Conservation (phyloP, 2,888 invertebrate genomes). For the Argyra leucocephala region DNA sequence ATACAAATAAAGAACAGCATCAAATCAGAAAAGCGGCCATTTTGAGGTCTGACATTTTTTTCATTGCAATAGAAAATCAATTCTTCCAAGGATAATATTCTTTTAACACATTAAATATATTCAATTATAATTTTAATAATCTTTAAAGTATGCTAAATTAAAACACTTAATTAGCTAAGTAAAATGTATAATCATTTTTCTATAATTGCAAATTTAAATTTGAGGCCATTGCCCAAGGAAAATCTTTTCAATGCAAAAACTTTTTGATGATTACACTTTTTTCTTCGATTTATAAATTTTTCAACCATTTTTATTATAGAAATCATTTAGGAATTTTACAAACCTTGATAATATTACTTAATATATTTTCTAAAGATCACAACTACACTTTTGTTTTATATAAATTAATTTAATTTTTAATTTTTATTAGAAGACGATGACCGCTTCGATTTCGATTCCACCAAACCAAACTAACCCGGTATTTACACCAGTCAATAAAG, state of each 20-base stretch:
- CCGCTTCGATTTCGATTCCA: slow-evolving; percentile 6
- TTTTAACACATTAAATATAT: background rate
- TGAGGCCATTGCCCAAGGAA: background rate
- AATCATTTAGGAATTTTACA: background rate
- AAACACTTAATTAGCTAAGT: too few species aligned
- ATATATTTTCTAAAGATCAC: background rate
- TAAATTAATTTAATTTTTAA: background rate
- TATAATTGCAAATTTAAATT: background rate
- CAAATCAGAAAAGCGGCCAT: slow-evolving; percentile 18
- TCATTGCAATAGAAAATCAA: slow-evolving; percentile 7
- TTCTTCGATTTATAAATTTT: background rate
- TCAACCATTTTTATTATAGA: too few species aligned
- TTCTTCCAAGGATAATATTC: background rate
- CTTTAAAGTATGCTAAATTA: too few species aligned
- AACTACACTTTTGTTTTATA: background rate
- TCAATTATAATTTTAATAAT: background rate
- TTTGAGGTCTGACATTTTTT: slow-evolving; percentile 15
- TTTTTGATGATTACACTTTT: background rate
- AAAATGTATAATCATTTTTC: too few species aligned
- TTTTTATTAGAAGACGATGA: background rate
- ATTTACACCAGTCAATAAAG: too few species aligned
- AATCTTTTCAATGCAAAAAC: background rate
- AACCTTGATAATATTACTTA: background rate
- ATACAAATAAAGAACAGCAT: slow-evolving; percentile 12
- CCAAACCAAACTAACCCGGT: background rate